Evolutionary conservation across 2,113 vertebrate genomes (phyloP), one percentile per base, ranked within the genome.

Genomic region (Spilogale gracilis): DNA sequence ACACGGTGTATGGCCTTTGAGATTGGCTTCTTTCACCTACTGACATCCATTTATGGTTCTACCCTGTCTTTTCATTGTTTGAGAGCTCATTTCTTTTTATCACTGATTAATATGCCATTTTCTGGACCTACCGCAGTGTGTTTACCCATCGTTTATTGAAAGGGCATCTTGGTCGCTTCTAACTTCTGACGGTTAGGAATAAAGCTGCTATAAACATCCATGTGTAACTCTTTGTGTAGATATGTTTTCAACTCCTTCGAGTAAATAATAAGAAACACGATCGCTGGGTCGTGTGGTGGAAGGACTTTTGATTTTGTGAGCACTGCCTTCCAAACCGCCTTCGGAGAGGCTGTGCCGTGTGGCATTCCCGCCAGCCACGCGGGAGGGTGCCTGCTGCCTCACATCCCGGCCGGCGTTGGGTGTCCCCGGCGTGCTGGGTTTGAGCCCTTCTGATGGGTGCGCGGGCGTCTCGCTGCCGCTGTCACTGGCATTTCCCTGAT

Each of bases 61-160:
- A 3, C 32, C 0, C 0, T 21, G 23, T 14, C 23, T 67, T 38
- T 63, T 67, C 48, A 1, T 2, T 61, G 48, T 61, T 9, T 43
- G 48, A 54, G 27, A 21, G 48, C 12, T 43, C 48, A 2, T 67
- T 30, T 54, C 89, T 80, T 54, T 54, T 43, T 14, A 12, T 30
- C 76, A 6, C n/a, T 30, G 21, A 20, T 1, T 20, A 12, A 14
- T 0, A 3, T 9, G 6, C 32, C 32, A 3, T 61, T 0, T 0
- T 54, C 32, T 20, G 10, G 21, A 14, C 5, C 6, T 2, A 9
- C 16, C 17, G 1, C 30, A 32, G 32, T 65, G 18, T 21, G 8
- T 12, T 50, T 50, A 23, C 23, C 50, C 27, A 1, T 27, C 85
- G 43, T 65, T 65, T 12, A 2, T 32, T 1, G 65, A 16, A 43